phyloP scores from a whole-genome alignment of 2,113 vertebrate genomes.

The Danio rerio region GRCz12tu NC_133176.1:6212001-6212500 shows the following conservation, averaged over 20 bases:
- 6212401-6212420: constrained; percentile 53
- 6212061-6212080: no score
- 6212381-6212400: constrained; percentile 65
- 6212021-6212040: no score
- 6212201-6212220: constrained; percentile 54
- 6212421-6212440: constrained; percentile 50
- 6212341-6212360: constrained; percentile 51
- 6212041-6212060: no score
- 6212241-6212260: constrained; percentile 62
- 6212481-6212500: neutral
- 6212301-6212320: constrained; percentile 61
- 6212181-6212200: constrained; percentile 16
- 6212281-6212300: constrained; percentile 68
- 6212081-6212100: no score
- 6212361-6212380: constrained; percentile 52
- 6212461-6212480: neutral
- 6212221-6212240: constrained; percentile 48
- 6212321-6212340: constrained; percentile 60
- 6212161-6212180: neutral
- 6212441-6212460: constrained; percentile 33
- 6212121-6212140: neutral
- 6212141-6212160: neutral
- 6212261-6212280: constrained; percentile 66
- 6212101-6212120: no score
- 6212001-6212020: no score